Base-by-base conservation (phyloP, 2,888 invertebrate species). In the Zonitis immaculata region DNA sequence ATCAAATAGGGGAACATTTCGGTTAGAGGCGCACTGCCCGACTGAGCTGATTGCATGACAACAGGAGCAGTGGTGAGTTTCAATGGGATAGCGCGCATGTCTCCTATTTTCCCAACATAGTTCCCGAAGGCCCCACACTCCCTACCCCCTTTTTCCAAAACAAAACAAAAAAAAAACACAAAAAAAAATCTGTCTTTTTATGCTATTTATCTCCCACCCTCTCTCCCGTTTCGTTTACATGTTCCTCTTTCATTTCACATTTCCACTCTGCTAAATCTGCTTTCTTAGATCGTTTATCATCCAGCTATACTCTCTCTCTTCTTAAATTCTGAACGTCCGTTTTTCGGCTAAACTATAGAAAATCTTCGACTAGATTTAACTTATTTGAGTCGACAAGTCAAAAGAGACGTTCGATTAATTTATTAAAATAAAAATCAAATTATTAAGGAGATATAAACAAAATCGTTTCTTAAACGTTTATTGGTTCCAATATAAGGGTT, bases 201-300 rank as follows among this genome's bases (percentile, higher is more conserved):
- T 65, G 65, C 68, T 67, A 66, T 69, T 69, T 69, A 69, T 70
- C 67, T 70, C 68, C 65, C 65, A 63, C 56, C 65, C 68, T 64
- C 65, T 63, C 56, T 65, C 58, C 66, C 68, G 67, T 69, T 70
- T 68, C 66, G 70, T 70, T 69, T 69, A 69, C 68, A 70, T 68
- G 70, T 66, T 69, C 69, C 67, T 69, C 66, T 70, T 67, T 68
- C 69, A 69, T 69, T 69, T 67, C 66, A 63, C 66, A 66, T 69
- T 68, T 70, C 70, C 68, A 68, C 68, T 66, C 67, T 66, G 66
- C 66, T 68, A 68, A 69, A 70, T 70, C 70, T 67, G 66, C 65
- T 66, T 65, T 67, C 66, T 65, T 63, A 62, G 63, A 64, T 66
- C 69, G 66, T 69, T 69, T 67, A 68, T 71, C 69, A 71, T 68